Evolutionary conservation across 2,888 invertebrate species (phyloP), one percentile per base, ranked within the genome.

Genomic region (Gerris lacustris): DNA sequence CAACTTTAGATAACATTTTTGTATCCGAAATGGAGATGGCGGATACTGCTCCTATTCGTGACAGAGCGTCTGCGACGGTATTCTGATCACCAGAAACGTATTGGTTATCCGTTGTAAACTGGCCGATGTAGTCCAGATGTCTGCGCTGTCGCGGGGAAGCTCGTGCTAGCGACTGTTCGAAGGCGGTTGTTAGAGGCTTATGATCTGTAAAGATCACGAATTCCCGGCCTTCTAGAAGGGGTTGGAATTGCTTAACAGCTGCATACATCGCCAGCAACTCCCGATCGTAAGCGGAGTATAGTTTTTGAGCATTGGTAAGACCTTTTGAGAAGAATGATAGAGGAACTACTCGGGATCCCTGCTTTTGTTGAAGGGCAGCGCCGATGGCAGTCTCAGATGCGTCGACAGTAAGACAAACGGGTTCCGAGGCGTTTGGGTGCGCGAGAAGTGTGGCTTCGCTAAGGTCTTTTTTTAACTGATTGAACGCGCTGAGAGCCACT

Each of bases 381-480:
- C n/a, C n/a, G n/a, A n/a, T n/a, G n/a, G n/a, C n/a, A n/a, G n/a
- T n/a, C n/a, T n/a, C n/a, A n/a, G n/a, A n/a, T n/a, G n/a, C n/a
- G n/a, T n/a, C n/a, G n/a, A n/a, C n/a, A 11, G 6, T 47, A n/a
- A n/a, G 11, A 47, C 47, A 47, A 47, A 47, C 11, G 6, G 6
- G 7, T 7, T 6, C 47, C 69, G 18, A 15, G 45, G 47, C 7
- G 11, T 47, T 11, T 47, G 80, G 80, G 69, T 80, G 79, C 0
- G 77, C 76, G 1, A 80, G 71, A 0, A 79, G 67, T 0, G 80
- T 76, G 1, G 79, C 77, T 6, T 77, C 55, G 6, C 73, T 72
- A 0, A 80, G 75, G 11, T 72, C 73, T 11, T 72, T 63, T 71
- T 80, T 80, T 67, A 77, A 76, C 5, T 69, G 44, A 9, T 76